Percentiles rank a stretch among this genome's conserved stretches.
Evolutionary conservation across 1,140 invertebrate genomes (phyloP).

Genomic region (Lepidurus apus): DNA sequence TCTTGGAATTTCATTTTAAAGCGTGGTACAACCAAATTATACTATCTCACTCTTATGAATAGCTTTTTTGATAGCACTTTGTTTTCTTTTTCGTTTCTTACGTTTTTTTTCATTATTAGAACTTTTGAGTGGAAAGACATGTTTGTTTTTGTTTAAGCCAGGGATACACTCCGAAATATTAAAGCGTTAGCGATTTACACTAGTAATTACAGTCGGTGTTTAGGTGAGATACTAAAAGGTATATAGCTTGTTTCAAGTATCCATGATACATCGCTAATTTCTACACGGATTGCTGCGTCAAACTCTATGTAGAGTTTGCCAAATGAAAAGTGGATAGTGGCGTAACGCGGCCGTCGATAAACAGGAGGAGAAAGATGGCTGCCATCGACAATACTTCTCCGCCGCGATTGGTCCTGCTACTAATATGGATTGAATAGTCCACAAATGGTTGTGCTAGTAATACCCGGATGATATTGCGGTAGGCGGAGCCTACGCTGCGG

Average conservation of each 20-base stretch:
- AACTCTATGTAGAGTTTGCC: background rate
- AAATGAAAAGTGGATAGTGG: background rate
- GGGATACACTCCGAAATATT: background rate
- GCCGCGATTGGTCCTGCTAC: background rate
- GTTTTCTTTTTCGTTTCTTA: no score
- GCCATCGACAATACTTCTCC: background rate
- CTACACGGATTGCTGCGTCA: conserved; percentile 2
- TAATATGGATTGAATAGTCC: conserved; percentile 22
- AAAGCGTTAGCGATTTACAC: background rate
- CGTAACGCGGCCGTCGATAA: conserved; percentile 5
- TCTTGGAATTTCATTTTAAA: background rate
- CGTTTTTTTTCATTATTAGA: no score
- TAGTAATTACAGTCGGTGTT: background rate
- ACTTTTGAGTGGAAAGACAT: no score
- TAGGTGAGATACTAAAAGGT: background rate
- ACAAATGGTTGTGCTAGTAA: background rate
- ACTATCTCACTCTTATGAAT: background rate
- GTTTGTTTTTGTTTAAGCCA: no score
- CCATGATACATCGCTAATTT: background rate
- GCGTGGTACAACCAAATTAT: background rate
- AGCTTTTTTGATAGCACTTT: no score
- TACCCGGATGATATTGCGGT: background rate
- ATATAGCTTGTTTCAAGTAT: background rate
- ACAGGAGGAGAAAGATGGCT: conserved; percentile 17
- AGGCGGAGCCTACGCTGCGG: background rate